Base-by-base conservation (phyloP, 2,797 vertebrate genomes). In the Anas bahamensis region DNA sequence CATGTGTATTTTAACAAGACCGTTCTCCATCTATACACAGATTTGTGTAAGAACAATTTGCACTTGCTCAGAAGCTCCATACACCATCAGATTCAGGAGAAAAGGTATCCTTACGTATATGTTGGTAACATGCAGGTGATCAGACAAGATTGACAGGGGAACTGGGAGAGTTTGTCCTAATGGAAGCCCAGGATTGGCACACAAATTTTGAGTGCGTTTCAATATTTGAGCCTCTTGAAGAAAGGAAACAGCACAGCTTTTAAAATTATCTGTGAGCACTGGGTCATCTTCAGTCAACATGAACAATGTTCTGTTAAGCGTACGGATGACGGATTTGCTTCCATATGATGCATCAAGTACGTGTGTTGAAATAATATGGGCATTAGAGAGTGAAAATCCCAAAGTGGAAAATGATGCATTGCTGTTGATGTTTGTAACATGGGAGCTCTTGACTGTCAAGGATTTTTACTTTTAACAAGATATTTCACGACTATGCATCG, bases 51-150 rank as follows among this genome's bases (percentile, higher is more conserved):
- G 46, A 65, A 52, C 41, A 52, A 26, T 60, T 41, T 72, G 35
- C 2, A 2, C 24, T 41, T 64, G 61, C 41, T 70, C 24, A 26
- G 42, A 23, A 63, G 42, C 42, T 82, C 59, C 31, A 44, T 5
- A 44, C 4, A 1, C 15, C 33, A 29, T 35, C 22, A 24, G 57
- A 35, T 3, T 50, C 23, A 21, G 84, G 53, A 53, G 39, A 17
- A 37, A 31, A 74, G 5, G 8, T 28, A 6, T 37, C 31, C 21
- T 35, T 28, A 4, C 2, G 1, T 7, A 1, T 1, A 1, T 5
- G 0, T 19, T 29, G 64, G 21, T 63, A 21, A 13, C 13, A 5
- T 6, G 16, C 0, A 5, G n/a, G 41, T 37, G 63, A 1, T 21
- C 11, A 10, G 4, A 35, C 57, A 57, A 48, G 42, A 6, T 0